Conservation (phyloP, 2,888 invertebrate genomes). For the Creontiades dilutus region DNA sequence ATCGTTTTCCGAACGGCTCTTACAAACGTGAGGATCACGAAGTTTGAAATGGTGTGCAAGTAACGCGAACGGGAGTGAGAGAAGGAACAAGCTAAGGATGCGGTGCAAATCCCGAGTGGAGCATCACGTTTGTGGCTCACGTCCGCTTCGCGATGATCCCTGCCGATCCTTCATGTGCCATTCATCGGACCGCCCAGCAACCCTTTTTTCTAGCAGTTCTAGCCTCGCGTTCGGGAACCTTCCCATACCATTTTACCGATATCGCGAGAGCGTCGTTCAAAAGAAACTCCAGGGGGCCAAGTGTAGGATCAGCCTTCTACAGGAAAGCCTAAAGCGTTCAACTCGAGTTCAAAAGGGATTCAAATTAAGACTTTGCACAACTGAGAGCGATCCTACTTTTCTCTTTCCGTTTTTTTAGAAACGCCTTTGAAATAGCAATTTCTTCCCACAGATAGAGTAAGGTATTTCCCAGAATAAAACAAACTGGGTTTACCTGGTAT, state of each 20-base stretch:
- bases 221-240: not conserved
- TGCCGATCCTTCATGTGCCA: not conserved
- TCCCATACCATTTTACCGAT: not conserved
- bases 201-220: not conserved
- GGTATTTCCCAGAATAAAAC: too few relatives aligned
- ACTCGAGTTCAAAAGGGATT: not conserved
- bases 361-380: slow-evolving; percentile 24
- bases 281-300: slow-evolving; percentile 15
- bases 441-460: too few relatives aligned
- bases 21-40: not conserved
- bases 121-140: slow-evolving; percentile 1
- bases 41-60: not conserved
- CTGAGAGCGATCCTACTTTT: not conserved
- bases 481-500: too few relatives aligned
- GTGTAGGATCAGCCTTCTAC: not conserved
- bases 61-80: not conserved
- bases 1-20: too few relatives aligned
- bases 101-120: not conserved
- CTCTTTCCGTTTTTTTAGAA: too few relatives aligned
- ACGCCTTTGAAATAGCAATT: too few relatives aligned
- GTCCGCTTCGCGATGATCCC: not conserved
- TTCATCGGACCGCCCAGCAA: not conserved
- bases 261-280: not conserved
- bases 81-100: not conserved
- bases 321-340: not conserved